Base-by-base conservation (phyloP, 2,888 invertebrate genomes). In the Beris morrisii region DNA sequence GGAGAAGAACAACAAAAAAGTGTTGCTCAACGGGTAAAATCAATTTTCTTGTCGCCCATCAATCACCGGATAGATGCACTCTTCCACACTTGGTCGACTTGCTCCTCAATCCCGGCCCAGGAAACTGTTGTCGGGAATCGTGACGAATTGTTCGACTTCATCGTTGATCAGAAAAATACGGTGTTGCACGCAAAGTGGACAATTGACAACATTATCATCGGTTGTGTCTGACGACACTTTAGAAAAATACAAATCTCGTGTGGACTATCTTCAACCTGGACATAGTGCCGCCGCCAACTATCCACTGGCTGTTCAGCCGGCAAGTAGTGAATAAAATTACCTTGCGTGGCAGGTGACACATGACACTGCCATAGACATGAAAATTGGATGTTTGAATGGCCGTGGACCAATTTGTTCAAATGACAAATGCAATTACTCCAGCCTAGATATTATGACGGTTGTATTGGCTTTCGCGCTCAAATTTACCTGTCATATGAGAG, bases 41-140 rank as follows among this genome's bases (percentile, higher is more conserved):
- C 67, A 67, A 67, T 67, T 67, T 67, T 67, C 63, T 31, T 67
- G 67, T 67, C 67, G 53, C 11, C 64, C 64, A 67, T 67, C 67
- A 67, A 67, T 67, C 67, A 67, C 57, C 28, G 6, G 66, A 22
- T 13, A 11, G 13, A 52, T 28, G 11, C 2, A 22, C 22, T 22
- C 22, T 22, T 22, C 22, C 22, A 22, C 22, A 22, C 22, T 22
- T 22, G 22, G 22, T 22, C 22, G 22, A 22, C 22, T 22, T 22
- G 22, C 22, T 22, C 22, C 22, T 22, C 22, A 22, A 22, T 22
- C 3, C 22, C 1, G 4, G 3, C 9, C 7, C 38, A 9, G 38
- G 7, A 9, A 38, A 9, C 38, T 9, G 38, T 38, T 52, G 13
- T 52, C 22, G 9, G 22, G 13, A 6, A 7, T 28, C 13, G 22